Base-by-base conservation (phyloP, 1,140 invertebrate species). In the Drosophila rufa region DNA sequence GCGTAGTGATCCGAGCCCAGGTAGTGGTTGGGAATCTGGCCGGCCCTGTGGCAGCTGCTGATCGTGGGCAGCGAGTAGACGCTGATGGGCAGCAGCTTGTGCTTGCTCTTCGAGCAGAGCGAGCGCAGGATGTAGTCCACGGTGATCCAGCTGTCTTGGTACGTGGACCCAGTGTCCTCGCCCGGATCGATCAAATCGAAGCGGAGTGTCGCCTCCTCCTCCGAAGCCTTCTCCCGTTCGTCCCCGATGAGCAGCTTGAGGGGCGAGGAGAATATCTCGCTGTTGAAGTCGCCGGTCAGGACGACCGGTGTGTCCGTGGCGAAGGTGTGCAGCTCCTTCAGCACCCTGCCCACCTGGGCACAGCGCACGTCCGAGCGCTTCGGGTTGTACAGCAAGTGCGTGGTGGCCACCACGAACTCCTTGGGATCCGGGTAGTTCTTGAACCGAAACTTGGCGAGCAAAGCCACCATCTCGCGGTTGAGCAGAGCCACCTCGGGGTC, bases 311-410 rank as follows among this genome's bases (percentile, higher is more conserved):
- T 92, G 12, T 69, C 47, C 2, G 25, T 17, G 4, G 97, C 94
- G 66, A 98, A 94, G 73, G 95, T 94, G 66, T 98, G 96, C 12
- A 99, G 94, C 93, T 98, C 97, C 1, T 96, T 95, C 15, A 99
- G 93, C 4, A 99, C 93, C 43, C 97, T 85, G 84, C 96, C 95
- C 22, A 95, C 93, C 93, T 99, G 98, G 1, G 97, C 98, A 17
- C 99, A 93, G 83, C 98, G 95, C 0, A 99, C 95, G 93, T 99
- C 98, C 25, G 96, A 95, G 30, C 98, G 93, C 81, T 94, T 95
- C 0, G 97, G 97, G 94, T 99, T 99, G 91, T 97, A 99, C 7
- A 99, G 93, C n/a, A 99, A 94, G 94, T 99, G 98, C 0, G 98
- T 99, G 4, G 97, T 99, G 6, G 97, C 97, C 0, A 99, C 94